Conservation (phyloP, 2,797 vertebrate species). For the Gymnoscopelus braueri region DNA sequence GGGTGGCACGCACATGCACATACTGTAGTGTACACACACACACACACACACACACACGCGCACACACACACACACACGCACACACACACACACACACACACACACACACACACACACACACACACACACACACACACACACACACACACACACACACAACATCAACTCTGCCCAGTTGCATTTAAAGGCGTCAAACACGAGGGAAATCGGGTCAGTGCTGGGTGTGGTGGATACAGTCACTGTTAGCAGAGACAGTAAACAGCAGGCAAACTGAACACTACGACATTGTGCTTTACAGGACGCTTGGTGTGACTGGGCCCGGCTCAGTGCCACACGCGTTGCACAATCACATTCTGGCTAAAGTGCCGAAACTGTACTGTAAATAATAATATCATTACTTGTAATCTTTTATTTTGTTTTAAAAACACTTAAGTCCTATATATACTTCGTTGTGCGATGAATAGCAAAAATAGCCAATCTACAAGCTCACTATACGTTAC, state of each 20-base stretch:
- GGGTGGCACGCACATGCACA: conserved; percentile 68
- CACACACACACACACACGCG: conserved; percentile 5
- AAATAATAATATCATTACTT: too few relatives aligned
- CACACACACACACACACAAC: conserved; percentile 10
- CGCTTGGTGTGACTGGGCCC: neutral
- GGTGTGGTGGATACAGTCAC: conserved; percentile 69
- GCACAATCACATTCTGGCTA: neutral
- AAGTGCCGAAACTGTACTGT: too few relatives aligned
- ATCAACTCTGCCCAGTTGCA: conserved; percentile 32
- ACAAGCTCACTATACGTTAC: too few relatives aligned
- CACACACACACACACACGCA: conserved; percentile 1
- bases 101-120: conserved; percentile 4
- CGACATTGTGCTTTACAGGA: conserved; percentile 1
- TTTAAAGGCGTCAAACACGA: conserved; percentile 40
- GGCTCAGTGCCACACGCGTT: neutral
- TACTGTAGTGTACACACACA: conserved; percentile 14
- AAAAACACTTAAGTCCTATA: too few relatives aligned
- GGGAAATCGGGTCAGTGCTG: conserved; percentile 61
- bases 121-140: conserved; percentile 5
- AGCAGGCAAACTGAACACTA: conserved; percentile 43
- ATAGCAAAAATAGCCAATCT: too few relatives aligned
- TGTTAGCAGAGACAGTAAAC: conserved; percentile 50
- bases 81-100: neutral
- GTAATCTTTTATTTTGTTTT: too few relatives aligned
- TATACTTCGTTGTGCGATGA: too few relatives aligned